Evolutionary conservation across 2,113 vertebrate genomes (phyloP).

Genomic region (Anseranas semipalmata): DNA sequence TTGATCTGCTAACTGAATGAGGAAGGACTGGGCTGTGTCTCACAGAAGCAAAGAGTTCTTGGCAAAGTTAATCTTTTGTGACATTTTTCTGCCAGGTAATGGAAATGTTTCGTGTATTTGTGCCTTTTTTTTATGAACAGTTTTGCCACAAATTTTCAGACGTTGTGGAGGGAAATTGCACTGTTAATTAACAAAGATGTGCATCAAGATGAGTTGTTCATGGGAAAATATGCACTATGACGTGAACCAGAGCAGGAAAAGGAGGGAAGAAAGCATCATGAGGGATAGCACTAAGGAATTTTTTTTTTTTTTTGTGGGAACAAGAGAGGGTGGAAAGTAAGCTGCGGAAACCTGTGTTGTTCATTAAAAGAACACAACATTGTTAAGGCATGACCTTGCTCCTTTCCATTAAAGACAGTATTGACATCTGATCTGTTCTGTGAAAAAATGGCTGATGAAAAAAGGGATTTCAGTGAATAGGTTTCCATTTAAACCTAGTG

Average conservation of each 20-base stretch:
- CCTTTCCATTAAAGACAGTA: not conserved
- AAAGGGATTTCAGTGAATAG: not conserved
- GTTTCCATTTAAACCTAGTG: constrained; percentile 16
- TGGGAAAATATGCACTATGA: not conserved
- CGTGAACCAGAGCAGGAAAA: not conserved
- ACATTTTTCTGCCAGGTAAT: not conserved
- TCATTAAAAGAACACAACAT: not conserved
- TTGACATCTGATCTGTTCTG: not conserved
- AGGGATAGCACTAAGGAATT: not conserved
- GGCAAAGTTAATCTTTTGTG: not conserved
- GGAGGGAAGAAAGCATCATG: not conserved
- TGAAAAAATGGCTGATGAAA: not conserved
- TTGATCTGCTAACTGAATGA: not conserved
- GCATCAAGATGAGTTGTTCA: not conserved
- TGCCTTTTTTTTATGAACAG: not conserved
- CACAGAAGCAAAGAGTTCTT: not conserved
- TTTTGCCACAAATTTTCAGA: not conserved
- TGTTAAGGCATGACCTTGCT: not conserved
- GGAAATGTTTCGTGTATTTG: not conserved
- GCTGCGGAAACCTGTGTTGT: not conserved
- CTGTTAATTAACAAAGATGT: not conserved
- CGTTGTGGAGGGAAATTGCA: not conserved
- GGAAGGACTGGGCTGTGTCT: not conserved
- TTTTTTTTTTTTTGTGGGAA: not conserved
- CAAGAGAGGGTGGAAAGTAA: not conserved